A percentile compares a stretch with the other conserved stretches of the same genome.
phyloP scores from a whole-genome alignment of 2,797 vertebrate genomes.

The Gymnocypris eckloni region DNA sequence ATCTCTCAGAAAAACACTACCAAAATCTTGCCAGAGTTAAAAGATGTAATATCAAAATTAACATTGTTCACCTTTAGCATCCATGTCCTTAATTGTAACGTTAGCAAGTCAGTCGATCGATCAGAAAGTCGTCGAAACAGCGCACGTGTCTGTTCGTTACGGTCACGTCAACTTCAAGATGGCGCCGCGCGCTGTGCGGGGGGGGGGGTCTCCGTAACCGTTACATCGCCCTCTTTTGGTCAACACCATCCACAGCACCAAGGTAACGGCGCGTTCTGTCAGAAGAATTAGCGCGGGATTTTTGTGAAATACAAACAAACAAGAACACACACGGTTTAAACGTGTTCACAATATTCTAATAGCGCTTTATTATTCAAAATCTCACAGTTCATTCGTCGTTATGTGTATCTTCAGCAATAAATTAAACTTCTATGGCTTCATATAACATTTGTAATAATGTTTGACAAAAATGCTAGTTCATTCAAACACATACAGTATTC shows the following conservation, averaged over 20 bases:
- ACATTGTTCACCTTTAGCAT: not conserved
- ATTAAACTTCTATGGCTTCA: constrained; percentile 90
- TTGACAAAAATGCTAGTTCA: constrained; percentile 83
- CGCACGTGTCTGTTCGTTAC: not conserved
- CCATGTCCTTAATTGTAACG: not conserved
- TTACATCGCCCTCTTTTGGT: constrained; percentile 2
- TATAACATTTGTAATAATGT: constrained; percentile 70
- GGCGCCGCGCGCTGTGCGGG: not conserved
- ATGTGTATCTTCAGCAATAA: constrained; percentile 89
- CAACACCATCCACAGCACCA: not conserved
- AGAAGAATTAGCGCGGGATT: constrained; percentile 31
- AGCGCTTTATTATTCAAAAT: constrained; percentile 71
- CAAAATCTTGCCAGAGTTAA: not conserved
- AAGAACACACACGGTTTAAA: not conserved
- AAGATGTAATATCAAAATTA: not conserved
- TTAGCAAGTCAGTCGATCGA: not conserved
- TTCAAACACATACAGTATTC: constrained; percentile 75
- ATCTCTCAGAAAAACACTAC: not conserved
- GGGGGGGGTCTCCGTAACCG: no score
- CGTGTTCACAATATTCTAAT: constrained; percentile 28
- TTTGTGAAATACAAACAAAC: not conserved
- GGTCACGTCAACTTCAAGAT: not conserved
- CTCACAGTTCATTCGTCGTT: constrained; percentile 80
- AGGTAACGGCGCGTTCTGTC: not conserved
- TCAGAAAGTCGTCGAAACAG: not conserved